These are phyloP conservation scores for Melitaea cinxia DNA, from an alignment of 1,140 invertebrate species.

Conservation along the genomic window DNA sequence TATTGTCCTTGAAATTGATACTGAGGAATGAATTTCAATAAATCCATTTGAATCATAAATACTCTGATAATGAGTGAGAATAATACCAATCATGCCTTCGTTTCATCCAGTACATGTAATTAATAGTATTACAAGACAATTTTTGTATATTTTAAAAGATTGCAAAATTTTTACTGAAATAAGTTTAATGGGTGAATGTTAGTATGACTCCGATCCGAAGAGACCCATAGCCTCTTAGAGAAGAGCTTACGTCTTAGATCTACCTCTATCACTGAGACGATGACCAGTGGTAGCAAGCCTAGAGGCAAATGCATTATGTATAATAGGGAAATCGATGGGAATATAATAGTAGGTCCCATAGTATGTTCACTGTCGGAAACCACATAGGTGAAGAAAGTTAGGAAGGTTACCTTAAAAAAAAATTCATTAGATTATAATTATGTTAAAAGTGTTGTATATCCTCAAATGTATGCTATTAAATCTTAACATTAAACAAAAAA, in stretches of 20 bases:
- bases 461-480: not conserved
- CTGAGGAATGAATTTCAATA: no score
- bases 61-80: no score
- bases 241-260: slow-evolving; percentile 43
- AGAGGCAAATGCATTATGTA: slow-evolving; percentile 92
- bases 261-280: slow-evolving; percentile 88
- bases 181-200: slow-evolving; percentile 29
- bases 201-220: slow-evolving; percentile 40
- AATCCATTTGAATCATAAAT: no score
- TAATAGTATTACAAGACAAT: no score
- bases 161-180: not conserved
- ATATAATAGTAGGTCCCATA: slow-evolving; percentile 89
- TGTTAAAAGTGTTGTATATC: not conserved
- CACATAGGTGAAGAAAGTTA: slow-evolving; percentile 94
- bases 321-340: slow-evolving; percentile 94
- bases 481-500: not conserved
- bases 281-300: slow-evolving; percentile 86
- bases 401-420: slow-evolving; percentile 85
- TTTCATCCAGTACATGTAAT: no score
- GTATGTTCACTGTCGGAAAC: slow-evolving; percentile 83
- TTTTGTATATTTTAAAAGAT: no score
- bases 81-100: no score
- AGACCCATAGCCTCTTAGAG: slow-evolving; percentile 62
- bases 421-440: slow-evolving; percentile 28
- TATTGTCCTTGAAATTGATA: not conserved